Base-by-base conservation (phyloP, 2,113 vertebrate genomes). In the Rhynchomys soricoides region DNA sequence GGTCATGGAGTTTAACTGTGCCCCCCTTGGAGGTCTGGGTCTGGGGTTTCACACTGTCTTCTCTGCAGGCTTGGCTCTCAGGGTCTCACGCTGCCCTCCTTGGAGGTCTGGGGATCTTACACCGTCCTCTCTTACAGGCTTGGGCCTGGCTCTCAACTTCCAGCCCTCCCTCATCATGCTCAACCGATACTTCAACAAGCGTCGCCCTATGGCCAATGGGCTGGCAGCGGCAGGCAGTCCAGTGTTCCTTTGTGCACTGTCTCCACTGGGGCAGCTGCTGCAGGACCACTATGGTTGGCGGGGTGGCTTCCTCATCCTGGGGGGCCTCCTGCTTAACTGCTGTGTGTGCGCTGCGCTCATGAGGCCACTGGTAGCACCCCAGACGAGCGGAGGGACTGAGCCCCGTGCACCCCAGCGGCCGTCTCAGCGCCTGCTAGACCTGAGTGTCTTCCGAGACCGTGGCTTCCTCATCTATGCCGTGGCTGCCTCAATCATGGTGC, bases 131-230 rank as follows among this genome's bases (percentile, higher is more conserved):
- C 5, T 96, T 66, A 21, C 97, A 99, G 99, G 99, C 98, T 96
- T 99, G 98, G 99, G 99, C 24, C 97, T 99, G 96, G 99, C 99
- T 0, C 98, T 99, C 89, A 99, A 99, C 98, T 99, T 99, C 97
- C 99, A 99, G 98, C 99, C 99, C 3, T 99, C 99, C 0, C 99
- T 99, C 79, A 99, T 99, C 96, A 99, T 99, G 99, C 98, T 99
- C 86, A 99, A 99, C 97, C 98, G 99, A 12, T 99, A 99, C 98
- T 99, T 99, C 97, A 99, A 95, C 93, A 98, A 99, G 98, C 99
- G 99, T 66, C 99, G 99, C 1, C 99, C 99, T 22, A 95, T 99
- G 85, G 99, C 99, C 93, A 99, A 99, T 0, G 99, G 99, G 12
- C 98, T 99, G 0, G 99, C 99, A 0, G 99, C 99, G 0, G 99